Percentiles rank a stretch among this genome's conserved stretches.
These are phyloP conservation scores for Benitochromis conjunctus DNA, from an alignment of 2,113 vertebrate genomes.

Conservation along the genomic window DNA sequence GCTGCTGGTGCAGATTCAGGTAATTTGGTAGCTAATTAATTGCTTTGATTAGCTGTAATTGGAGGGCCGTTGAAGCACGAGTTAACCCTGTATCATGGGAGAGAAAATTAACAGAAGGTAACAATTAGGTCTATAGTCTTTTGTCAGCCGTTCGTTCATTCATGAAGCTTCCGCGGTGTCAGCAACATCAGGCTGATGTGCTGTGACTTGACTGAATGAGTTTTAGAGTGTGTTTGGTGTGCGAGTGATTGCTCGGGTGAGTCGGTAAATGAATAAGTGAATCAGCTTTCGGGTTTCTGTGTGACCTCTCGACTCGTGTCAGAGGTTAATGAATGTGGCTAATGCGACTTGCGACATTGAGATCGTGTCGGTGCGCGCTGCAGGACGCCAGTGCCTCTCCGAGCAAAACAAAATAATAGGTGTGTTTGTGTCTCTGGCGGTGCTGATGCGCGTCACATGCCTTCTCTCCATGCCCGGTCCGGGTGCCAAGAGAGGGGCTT, in stretches of 20 bases:
- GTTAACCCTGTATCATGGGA: slow-evolving; percentile 18
- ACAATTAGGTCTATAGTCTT: slow-evolving; percentile 38
- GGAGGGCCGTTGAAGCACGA: slow-evolving; percentile 23
- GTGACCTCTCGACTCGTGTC: slow-evolving; percentile 28
- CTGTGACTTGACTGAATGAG: slow-evolving; percentile 37
- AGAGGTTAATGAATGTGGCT: slow-evolving; percentile 5
- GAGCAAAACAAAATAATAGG: slow-evolving; percentile 57
- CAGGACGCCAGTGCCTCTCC: slow-evolving; percentile 28
- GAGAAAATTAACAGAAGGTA: slow-evolving; percentile 45
- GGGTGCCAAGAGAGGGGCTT: slow-evolving; percentile 73
- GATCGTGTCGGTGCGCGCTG: slow-evolving; percentile 10
- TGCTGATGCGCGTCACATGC: slow-evolving; percentile 59
- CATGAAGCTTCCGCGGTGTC: slow-evolving; percentile 4
- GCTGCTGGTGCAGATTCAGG: slow-evolving; percentile 41
- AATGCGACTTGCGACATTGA: not conserved
- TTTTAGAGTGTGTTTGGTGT: slow-evolving; percentile 22
- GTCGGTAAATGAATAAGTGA: not conserved
- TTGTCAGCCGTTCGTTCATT: slow-evolving; percentile 34
- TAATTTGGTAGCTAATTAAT: slow-evolving; percentile 60
- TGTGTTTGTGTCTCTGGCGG: slow-evolving; percentile 59
- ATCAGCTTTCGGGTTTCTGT: not conserved
- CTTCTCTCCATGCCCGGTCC: slow-evolving; percentile 56
- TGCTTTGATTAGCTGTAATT: slow-evolving; percentile 58
- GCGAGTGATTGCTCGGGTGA: slow-evolving; percentile 7
- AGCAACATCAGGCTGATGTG: slow-evolving; percentile 17